Evolutionary conservation across 2,888 invertebrate species (phyloP), one percentile per base, ranked within the genome.

Genomic region (Caenorhabditis sinica): DNA sequence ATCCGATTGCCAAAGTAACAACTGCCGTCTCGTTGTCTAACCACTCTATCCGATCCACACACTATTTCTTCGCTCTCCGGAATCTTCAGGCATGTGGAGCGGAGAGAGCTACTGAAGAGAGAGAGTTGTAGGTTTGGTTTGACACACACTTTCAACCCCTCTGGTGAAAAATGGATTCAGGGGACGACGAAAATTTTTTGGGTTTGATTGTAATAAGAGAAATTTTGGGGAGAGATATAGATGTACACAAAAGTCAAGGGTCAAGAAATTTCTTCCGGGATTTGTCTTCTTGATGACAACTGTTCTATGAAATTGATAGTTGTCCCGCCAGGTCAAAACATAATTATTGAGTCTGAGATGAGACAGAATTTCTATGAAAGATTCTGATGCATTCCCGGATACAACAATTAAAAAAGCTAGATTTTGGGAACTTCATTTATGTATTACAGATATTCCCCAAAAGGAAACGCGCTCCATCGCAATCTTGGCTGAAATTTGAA

Each of bases 191-290:
- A 49, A 20, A 5, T 2, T 56, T 69, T 69, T 56, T 51, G 23
- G 36, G 23, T 65, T 66, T 69, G 75, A 76, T 76, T 76, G 76
- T 76, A 76, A 76, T 68, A 68, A 58, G 43, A 76, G 58, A 68
- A 20, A 13, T 25, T 17, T 17, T 6, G 20, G n/a, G 5, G 45
- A 45, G 45, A 45, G 45, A 45, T 8, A 13, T 2, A 15, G n/a
- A n/a, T n/a, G n/a, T 15, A 56, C 66, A 66, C 58, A 75, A 68
- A 76, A 69, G 40, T 40, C 69, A 69, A 69, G 40, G 69, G 69
- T 69, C 69, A 69, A 13, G 9, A 15, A n/a, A 15, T n/a, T 28
- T 28, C 36, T 69, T 56, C 69, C 40, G 56, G 69, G 40, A 69
- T 68, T 5, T n/a, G n/a, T n/a, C n/a, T n/a, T 13, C 49, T 2